phyloP scores from a whole-genome alignment of 92 coral and sea anemone genomes.

The Desmophyllum pertusum region DNA sequence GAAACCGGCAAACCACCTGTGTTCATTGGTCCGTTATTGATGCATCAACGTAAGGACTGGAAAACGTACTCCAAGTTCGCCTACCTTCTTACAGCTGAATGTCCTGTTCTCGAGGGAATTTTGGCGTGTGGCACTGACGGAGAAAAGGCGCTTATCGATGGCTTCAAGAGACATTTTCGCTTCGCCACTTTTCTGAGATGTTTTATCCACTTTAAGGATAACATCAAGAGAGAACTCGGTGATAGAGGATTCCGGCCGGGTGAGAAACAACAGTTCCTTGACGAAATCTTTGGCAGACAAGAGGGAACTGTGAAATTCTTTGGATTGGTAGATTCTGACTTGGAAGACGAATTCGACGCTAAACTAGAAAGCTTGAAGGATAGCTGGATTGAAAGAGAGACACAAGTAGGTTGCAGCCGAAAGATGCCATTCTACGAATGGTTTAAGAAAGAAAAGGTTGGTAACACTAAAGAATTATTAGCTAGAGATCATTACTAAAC shows the following conservation, averaged over 20 bases:
- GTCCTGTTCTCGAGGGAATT: constrained; percentile 42
- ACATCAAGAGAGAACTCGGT: constrained; percentile 38
- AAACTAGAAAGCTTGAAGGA: constrained; percentile 37
- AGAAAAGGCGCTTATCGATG: constrained; percentile 42
- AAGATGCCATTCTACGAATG: constrained; percentile 31
- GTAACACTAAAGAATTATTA: too few species aligned
- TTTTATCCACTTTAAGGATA: constrained; percentile 58
- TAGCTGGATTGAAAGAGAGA: constrained; percentile 35
- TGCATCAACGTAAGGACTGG: constrained; percentile 68
- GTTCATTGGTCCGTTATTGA: constrained; percentile 53
- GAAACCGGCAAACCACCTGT: constrained; percentile 49
- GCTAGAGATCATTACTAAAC: too few species aligned
- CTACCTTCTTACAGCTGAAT: constrained; percentile 23
- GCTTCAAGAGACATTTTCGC: constrained; percentile 18
- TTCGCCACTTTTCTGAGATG: constrained; percentile 15
- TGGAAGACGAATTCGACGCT: constrained; percentile 48
- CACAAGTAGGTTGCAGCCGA: neutral
- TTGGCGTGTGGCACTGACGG: constrained; percentile 51
- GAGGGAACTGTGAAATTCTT: constrained; percentile 43
- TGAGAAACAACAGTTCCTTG: constrained; percentile 20
- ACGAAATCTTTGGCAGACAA: constrained; percentile 59
- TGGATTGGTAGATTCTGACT: constrained; percentile 58
- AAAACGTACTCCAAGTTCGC: constrained; percentile 56
- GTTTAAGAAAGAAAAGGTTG: constrained; percentile 32
- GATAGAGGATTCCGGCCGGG: constrained; percentile 42